phyloP scores from a whole-genome alignment of 2,888 invertebrate genomes.

The Drosophila borealis region DNA sequence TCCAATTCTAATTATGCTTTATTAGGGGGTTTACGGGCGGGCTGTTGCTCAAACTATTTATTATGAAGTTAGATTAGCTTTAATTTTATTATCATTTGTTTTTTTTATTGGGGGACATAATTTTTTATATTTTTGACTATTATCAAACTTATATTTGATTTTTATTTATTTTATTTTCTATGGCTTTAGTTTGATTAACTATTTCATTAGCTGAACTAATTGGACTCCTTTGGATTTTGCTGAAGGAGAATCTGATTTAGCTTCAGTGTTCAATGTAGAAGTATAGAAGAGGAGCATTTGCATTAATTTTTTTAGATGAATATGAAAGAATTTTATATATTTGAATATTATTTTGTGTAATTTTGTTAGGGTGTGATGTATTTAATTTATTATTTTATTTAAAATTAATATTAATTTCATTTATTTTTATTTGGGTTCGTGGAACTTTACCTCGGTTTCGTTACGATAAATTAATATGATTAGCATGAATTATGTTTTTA shows the following conservation, averaged over 20 bases:
- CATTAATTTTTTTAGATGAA: conserved; percentile 60
- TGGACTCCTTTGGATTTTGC: conserved; percentile 88
- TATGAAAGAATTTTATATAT: too few relatives aligned
- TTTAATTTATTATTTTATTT: too few relatives aligned
- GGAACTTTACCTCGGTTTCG: too few relatives aligned
- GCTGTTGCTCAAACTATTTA: conserved; percentile 91
- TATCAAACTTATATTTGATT: conserved; percentile 87
- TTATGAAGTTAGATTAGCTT: conserved; percentile 88
- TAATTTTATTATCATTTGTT: conserved; percentile 85
- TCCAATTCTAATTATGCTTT: conserved; percentile 85
- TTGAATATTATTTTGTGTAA: too few relatives aligned
- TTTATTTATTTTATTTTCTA: conserved; percentile 86
- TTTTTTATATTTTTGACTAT: conserved; percentile 44
- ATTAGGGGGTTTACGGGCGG: conserved; percentile 86
- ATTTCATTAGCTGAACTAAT: conserved; percentile 89
- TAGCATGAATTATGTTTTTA: too few relatives aligned
- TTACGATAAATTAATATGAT: too few relatives aligned
- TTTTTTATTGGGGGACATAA: conserved; percentile 85
- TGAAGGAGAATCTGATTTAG: too few relatives aligned
- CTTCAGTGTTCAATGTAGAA: too few relatives aligned
- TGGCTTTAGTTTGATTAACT: conserved; percentile 87
- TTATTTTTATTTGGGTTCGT: too few relatives aligned
- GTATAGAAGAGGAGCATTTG: conserved; percentile 1
- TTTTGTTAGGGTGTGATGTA: too few relatives aligned
- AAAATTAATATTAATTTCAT: too few relatives aligned